These are phyloP conservation scores for Stomatorhinus walkeri DNA, from an alignment of 2,797 vertebrate genomes.

Conservation along the genomic window DNA sequence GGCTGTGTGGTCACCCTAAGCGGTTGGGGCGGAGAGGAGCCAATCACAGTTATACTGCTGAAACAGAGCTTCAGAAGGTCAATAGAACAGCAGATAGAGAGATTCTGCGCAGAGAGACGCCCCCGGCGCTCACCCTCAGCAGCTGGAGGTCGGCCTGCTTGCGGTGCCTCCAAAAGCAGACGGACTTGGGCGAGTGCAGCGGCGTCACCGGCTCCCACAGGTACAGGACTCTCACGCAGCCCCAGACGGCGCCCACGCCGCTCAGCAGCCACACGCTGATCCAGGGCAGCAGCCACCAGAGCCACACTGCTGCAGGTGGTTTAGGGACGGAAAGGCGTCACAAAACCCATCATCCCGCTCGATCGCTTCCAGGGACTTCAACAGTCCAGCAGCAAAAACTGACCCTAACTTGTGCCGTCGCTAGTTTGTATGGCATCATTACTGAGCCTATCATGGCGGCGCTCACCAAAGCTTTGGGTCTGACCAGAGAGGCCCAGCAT, in stretches of 20 bases:
- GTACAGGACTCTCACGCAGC: slow-evolving; percentile 86
- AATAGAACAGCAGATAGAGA: not conserved
- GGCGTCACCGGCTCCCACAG: slow-evolving; percentile 88
- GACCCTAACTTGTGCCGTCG: not conserved
- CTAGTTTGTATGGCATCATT: not conserved
- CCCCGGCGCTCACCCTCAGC: slow-evolving; percentile 62
- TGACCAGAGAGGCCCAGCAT: slow-evolving; percentile 66
- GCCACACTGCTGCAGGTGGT: slow-evolving; percentile 63
- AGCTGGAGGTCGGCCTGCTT: slow-evolving; percentile 91
- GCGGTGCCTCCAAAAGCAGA: slow-evolving; percentile 93
- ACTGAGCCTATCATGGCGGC: not conserved
- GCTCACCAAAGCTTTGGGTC: slow-evolving; percentile 61
- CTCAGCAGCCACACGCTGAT: slow-evolving; percentile 89
- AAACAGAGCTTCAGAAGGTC: not conserved
- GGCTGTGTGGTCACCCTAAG: slow-evolving; percentile 78
- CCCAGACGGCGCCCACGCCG: slow-evolving; percentile 84
- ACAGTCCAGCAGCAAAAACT: not conserved
- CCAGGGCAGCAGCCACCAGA: slow-evolving; percentile 89
- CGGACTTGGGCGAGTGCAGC: slow-evolving; percentile 84
- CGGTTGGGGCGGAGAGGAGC: not conserved
- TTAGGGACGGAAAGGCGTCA: not conserved
- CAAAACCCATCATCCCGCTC: not conserved
- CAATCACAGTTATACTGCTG: not conserved
- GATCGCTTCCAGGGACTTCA: not conserved
- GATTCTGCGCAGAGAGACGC: not conserved